Evolutionary conservation across 2,113 vertebrate species (phyloP).

Genomic region (Loxodonta africana): DNA sequence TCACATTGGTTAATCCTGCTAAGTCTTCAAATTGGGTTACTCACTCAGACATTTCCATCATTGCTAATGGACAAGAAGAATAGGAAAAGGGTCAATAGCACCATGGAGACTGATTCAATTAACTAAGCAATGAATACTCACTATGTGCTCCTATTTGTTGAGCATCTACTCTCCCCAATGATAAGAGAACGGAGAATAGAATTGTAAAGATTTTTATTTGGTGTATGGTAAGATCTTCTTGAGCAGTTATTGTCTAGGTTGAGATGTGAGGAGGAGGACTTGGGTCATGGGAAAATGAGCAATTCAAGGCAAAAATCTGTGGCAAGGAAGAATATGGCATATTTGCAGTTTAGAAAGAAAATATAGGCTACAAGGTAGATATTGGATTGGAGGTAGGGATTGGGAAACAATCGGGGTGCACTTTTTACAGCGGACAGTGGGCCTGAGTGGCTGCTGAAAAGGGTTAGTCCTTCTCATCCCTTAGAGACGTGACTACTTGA

Average conservation of each 20-base stretch:
- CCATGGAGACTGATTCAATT: neutral
- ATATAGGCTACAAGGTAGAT: neutral
- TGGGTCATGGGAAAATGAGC: neutral
- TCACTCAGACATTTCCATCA: neutral
- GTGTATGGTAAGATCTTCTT: neutral
- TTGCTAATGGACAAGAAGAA: neutral
- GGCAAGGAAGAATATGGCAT: rapidly evolving
- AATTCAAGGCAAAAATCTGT: neutral
- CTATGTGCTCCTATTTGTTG: neutral
- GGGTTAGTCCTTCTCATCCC: neutral
- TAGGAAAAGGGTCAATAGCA: neutral
- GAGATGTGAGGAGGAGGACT: neutral
- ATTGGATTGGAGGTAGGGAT: rapidly evolving
- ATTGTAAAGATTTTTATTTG: neutral
- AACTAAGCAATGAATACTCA: neutral
- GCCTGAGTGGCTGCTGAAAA: neutral
- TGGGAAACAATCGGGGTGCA: neutral
- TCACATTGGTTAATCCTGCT: neutral
- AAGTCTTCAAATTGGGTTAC: neutral
- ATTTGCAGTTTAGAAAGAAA: neutral
- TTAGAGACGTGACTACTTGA: neutral
- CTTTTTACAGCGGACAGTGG: too few species aligned
- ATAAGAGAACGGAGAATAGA: neutral
- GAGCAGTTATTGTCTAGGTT: neutral
- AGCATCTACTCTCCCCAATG: neutral